phyloP scores from a whole-genome alignment of 92 coral and sea anemone genomes.

The Micromussa lordhowensis region DNA sequence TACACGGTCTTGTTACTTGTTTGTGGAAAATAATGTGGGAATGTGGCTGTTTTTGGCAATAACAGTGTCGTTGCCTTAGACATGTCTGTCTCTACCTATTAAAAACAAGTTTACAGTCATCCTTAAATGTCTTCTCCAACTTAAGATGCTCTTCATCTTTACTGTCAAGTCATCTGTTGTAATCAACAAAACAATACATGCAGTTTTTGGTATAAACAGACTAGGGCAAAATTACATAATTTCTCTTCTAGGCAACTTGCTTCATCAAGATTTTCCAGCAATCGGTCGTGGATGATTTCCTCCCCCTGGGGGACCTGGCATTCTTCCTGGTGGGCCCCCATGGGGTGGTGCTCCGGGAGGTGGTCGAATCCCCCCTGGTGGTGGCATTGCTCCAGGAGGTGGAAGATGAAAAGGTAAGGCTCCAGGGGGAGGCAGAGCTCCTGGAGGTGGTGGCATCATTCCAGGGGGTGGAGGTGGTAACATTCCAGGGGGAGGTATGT shows the following conservation, averaged over 20 bases:
- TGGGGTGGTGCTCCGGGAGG: conserved; percentile 65
- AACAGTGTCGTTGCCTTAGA: no score
- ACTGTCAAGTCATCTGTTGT: not conserved
- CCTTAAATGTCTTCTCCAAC: not conserved
- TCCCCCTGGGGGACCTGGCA: conserved; percentile 49
- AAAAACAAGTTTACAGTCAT: no score
- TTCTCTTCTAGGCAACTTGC: not conserved
- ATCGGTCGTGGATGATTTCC: conserved; percentile 33
- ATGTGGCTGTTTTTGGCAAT: no score
- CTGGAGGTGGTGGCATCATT: conserved; percentile 94
- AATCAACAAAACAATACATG: not conserved
- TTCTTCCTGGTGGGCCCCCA: conserved; percentile 50
- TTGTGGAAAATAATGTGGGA: no score
- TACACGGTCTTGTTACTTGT: no score
- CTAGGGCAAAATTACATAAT: not conserved
- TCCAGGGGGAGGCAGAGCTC: conserved; percentile 88
- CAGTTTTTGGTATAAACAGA: not conserved
- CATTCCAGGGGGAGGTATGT: conserved; percentile 86
- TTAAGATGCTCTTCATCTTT: not conserved
- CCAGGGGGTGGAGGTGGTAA: conserved; percentile 96
- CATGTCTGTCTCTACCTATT: no score
- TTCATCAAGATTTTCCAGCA: conserved; percentile 42
- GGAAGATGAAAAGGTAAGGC: conserved; percentile 90
- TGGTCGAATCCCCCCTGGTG: conserved; percentile 82
- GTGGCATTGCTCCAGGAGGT: conserved; percentile 94